Percentiles rank a stretch among this genome's conserved stretches.
phyloP scores from a whole-genome alignment of 2,797 vertebrate genomes.

The Centropyge bicolor region DNA sequence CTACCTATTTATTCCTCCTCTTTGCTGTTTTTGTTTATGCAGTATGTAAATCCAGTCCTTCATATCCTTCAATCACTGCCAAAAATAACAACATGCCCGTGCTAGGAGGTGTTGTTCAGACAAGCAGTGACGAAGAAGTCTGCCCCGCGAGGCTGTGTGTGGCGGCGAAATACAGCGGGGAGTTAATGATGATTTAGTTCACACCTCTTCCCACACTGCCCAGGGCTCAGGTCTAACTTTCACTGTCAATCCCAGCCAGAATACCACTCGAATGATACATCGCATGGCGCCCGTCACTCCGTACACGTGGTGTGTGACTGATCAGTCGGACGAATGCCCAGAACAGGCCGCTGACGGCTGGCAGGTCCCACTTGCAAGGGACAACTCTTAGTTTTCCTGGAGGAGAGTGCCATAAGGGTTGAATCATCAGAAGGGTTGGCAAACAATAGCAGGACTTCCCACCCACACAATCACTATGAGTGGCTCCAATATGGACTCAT shows the following conservation, averaged over 20 bases:
- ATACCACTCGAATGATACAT: conserved; percentile 52
- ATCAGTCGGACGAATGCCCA: conserved; percentile 51
- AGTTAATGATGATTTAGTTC: conserved; percentile 71
- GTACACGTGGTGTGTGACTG: conserved; percentile 52
- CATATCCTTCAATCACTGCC: conserved; percentile 45
- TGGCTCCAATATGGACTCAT: conserved; percentile 46
- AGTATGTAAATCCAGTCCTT: conserved; percentile 64
- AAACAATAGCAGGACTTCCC: conserved; percentile 51
- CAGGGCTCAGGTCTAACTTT: conserved; percentile 40
- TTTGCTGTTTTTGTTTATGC: conserved; percentile 64
- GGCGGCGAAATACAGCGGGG: conserved; percentile 73
- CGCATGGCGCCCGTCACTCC: conserved; percentile 26
- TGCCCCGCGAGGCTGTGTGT: conserved; percentile 54
- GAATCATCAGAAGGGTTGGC: conserved; percentile 68
- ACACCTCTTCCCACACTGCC: conserved; percentile 70
- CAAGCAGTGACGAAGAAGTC: conserved; percentile 69
- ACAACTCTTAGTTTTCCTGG: conserved; percentile 40
- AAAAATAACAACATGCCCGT: conserved; percentile 74
- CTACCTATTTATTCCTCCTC: conserved; percentile 20
- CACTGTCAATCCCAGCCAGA: conserved; percentile 43
- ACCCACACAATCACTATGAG: conserved; percentile 51
- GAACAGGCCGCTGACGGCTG: conserved; percentile 32
- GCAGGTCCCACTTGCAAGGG: conserved; percentile 12
- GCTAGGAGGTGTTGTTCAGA: conserved; percentile 68
- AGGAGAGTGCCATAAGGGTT: conserved; percentile 48